These are phyloP conservation scores for Hyla sarda DNA, from an alignment of 2,113 vertebrate genomes.

Conservation along the genomic window DNA sequence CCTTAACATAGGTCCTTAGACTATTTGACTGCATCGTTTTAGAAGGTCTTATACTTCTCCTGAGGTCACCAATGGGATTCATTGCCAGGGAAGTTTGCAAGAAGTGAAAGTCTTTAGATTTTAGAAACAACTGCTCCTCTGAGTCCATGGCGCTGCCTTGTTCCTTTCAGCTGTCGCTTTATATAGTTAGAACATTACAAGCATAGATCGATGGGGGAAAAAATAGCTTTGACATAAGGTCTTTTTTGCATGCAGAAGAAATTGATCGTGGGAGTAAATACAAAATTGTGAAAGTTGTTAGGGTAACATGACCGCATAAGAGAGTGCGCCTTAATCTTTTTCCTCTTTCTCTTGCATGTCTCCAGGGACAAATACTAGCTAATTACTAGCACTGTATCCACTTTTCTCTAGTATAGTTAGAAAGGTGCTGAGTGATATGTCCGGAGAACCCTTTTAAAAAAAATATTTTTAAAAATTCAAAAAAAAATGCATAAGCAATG, in stretches of 20 bases:
- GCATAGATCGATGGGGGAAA: constrained; percentile 56
- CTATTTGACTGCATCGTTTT: background rate
- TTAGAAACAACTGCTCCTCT: constrained; percentile 64
- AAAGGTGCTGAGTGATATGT: no score
- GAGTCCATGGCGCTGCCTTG: background rate
- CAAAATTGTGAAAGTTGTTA: no score
- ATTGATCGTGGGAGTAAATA: background rate
- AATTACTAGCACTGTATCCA: no score
- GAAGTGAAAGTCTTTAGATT: constrained; percentile 5
- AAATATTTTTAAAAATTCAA: no score
- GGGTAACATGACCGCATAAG: no score
- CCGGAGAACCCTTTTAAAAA: no score
- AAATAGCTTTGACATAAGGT: constrained; percentile 62
- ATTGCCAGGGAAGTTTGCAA: background rate
- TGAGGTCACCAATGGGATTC: background rate
- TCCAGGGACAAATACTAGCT: no score
- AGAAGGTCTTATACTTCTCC: background rate
- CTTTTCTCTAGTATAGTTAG: no score
- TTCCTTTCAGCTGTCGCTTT: constrained; percentile 62
- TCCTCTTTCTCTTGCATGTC: no score
- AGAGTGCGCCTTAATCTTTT: no score
- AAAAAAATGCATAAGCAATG: no score
- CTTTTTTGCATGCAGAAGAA: constrained; percentile 51
- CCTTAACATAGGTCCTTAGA: background rate
- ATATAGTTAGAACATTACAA: constrained; percentile 63